Conservation (phyloP, 2,797 vertebrate genomes). For the Enteromius unitaeniatus region DNA sequence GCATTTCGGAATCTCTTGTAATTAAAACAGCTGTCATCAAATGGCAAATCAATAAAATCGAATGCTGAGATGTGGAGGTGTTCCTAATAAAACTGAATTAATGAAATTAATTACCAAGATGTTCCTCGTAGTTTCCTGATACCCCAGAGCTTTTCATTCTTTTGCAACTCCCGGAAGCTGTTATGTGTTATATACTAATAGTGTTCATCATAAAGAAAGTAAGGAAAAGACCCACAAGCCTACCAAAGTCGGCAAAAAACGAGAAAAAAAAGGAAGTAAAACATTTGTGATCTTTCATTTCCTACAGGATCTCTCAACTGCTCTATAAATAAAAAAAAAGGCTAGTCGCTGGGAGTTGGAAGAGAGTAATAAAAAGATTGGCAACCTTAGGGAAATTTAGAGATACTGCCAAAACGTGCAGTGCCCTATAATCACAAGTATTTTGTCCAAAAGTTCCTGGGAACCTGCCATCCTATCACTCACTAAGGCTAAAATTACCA, state of each 20-base stretch:
- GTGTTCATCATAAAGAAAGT: neutral
- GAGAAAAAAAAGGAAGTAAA: too few relatives aligned
- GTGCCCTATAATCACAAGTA: neutral
- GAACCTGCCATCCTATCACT: constrained; percentile 29
- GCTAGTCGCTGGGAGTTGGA: neutral
- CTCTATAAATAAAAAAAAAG: constrained; percentile 22
- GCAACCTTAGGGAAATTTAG: constrained; percentile 1
- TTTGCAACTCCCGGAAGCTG: neutral
- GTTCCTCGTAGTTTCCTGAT: constrained; percentile 1
- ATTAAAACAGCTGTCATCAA: constrained; percentile 34
- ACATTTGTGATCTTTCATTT: constrained; percentile 10
- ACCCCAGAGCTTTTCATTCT: neutral
- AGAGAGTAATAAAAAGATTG: constrained; percentile 10
- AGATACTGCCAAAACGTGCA: neutral
- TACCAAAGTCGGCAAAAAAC: neutral
- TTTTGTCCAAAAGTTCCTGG: constrained; percentile 15
- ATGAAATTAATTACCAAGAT: constrained; percentile 28
- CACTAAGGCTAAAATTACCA: constrained; percentile 5
- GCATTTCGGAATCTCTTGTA: constrained; percentile 44
- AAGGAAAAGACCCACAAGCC: neutral
- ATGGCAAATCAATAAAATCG: constrained; percentile 42
- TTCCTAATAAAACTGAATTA: constrained; percentile 39
- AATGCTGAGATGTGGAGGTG: neutral
- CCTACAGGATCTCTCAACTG: neutral
- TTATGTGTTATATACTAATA: neutral